phyloP scores from a whole-genome alignment of 2,888 invertebrate genomes.

The Aphodius granarius region DNA sequence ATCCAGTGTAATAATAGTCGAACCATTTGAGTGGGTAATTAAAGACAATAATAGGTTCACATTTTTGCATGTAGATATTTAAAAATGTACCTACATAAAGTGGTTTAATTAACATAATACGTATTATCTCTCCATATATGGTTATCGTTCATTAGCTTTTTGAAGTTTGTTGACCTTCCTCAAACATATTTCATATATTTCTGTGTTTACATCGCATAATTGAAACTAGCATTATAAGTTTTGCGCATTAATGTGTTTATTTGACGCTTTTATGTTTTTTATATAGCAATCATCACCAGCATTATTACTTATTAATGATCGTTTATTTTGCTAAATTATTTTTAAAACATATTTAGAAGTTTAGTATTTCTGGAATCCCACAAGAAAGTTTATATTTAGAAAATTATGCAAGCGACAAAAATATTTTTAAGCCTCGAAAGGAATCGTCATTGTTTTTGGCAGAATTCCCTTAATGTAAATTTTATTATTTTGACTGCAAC shows the following conservation, averaged over 20 bases:
- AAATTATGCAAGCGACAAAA: neutral
- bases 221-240: too few species aligned
- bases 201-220: neutral
- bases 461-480: neutral
- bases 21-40: neutral
- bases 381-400: neutral
- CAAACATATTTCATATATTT: neutral
- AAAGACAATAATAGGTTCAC: neutral
- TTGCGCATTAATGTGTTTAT: too few species aligned
- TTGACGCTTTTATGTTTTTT: too few species aligned
- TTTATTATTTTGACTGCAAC: neutral
- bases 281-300: too few species aligned
- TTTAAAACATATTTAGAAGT: too few species aligned
- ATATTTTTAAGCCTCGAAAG: neutral
- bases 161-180: neutral
- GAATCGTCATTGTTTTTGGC: neutral
- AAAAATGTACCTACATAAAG: neutral
- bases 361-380: too few species aligned
- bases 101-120: neutral
- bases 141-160: neutral
- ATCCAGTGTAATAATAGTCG: too few species aligned
- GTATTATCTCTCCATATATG: too few species aligned
- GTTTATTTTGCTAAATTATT: too few species aligned
- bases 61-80: neutral
- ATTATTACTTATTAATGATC: too few species aligned